Evolutionary conservation across 2,113 vertebrate genomes (phyloP).

Genomic region (Psittacara wagleri): DNA sequence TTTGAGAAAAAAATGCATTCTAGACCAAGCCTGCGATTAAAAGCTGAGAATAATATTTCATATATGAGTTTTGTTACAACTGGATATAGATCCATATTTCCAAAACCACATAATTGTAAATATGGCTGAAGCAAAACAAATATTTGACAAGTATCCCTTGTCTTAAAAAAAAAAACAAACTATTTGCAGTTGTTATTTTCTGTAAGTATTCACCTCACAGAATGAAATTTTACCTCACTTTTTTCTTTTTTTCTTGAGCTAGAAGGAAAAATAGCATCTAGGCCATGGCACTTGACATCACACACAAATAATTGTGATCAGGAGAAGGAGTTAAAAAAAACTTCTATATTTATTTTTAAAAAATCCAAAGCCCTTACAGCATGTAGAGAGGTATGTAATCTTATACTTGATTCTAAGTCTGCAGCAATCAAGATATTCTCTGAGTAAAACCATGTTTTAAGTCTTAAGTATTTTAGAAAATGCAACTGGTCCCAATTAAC

Average conservation of each 20-base stretch:
- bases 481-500: slow-evolving; percentile 1
- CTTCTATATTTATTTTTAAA: background rate
- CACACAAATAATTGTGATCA: background rate
- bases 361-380: background rate
- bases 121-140: background rate
- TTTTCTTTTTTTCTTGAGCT: background rate
- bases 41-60: background rate
- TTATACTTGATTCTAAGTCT: background rate
- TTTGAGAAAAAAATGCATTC: background rate
- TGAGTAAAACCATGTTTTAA: background rate
- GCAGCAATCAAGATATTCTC: slow-evolving; percentile 1
- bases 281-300: background rate
- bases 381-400: background rate
- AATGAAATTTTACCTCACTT: background rate
- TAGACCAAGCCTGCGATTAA: background rate
- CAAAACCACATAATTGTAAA: background rate
- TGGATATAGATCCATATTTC: background rate
- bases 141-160: background rate
- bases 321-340: background rate
- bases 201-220: background rate
- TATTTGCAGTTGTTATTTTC: background rate
- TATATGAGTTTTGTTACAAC: background rate
- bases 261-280: background rate
- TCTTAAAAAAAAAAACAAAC: background rate
- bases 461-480: background rate